Base-by-base conservation (phyloP, 2,888 invertebrate species). In the Psylliodes chrysocephalus region DNA sequence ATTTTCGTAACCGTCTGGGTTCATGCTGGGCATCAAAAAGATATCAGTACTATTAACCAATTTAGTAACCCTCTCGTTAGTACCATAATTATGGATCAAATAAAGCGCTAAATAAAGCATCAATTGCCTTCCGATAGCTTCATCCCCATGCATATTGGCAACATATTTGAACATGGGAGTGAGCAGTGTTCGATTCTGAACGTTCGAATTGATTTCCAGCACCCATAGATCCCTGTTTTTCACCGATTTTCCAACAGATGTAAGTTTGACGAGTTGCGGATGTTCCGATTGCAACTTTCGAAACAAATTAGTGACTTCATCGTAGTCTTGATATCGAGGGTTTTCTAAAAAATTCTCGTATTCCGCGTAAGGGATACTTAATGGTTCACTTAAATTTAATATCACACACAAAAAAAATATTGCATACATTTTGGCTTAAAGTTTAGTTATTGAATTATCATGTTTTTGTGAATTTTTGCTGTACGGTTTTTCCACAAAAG, bases 71-170 rank as follows among this genome's bases (percentile, higher is more conserved):
- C 92, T 84, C 0, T 87, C 84, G 73, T 87, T 86, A 60, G 84
- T 88, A 1, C 89, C 90, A 78, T 93, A 93, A 78, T 92, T 92
- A 6, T 86, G 82, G 52, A 97, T 84, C 57, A 99, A 85, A 82
- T 96, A 91, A 73, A 94, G 89, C 0, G 94, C 91, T 76, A 99
- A 84, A 79, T 90, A 91, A 53, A 98, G 84, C 71, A 95, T 84
- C 69, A 96, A 80, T 80, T 96, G 90, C 38, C 96, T 85, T 0
- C 75, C 97, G 17, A 97, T 87, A 0, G 93, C 87, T 82, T 97
- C 97, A 78, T 97, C 96, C 1, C 97, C 97, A 79, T 98, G 96
- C 96, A 98, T 97, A 78, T 97, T 97, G 8, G 92, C 96, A 63
- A 97, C 92, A 84, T 92, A 94, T 79, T 97, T 97, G 72, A 97